Base-by-base conservation (phyloP, 2,888 invertebrate genomes). In the Colletes collaris region DNA sequence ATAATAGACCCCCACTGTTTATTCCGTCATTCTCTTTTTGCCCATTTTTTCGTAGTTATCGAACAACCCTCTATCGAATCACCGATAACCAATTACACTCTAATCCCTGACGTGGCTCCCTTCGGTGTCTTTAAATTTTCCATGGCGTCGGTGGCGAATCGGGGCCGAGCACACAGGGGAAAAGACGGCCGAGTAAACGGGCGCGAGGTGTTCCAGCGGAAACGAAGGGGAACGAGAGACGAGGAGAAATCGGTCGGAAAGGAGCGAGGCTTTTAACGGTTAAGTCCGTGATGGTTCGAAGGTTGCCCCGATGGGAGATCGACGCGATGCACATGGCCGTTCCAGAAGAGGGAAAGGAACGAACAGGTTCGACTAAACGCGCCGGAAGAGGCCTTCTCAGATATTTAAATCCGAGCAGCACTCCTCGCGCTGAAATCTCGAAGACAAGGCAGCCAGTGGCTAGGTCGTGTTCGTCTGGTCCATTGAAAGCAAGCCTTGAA, bases 331-430 rank as follows among this genome's bases (percentile, higher is more conserved):
- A 66, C 62, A 59, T 62, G 68, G 74, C 62, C 40, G 75, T 10
- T 10, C 16, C 35, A 13, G 55, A 2, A 55, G 63, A 56, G 53
- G 63, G 50, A 59, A 13, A 8, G 16, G 59, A 70, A 63, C 60
- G 74, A 66, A 72, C 71, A 75, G 66, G 77, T 79, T 74, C 77
- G 82, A 70, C 84, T 81, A 80, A 85, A 84, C 79, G 76, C 71
- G 63, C 40, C 58, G 72, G 79, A 49, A 73, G 77, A 69, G 66
- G 59, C 68, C 67, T 52, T 70, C 78, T 86, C 85, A 82, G 87
- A 89, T 89, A 90, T 89, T 89, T 90, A 89, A 89, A 89, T 89
- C 89, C 78, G 69, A 56, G 56, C 78, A 37, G 35, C 27, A 76
- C 53, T 84, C 82, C 70, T 85, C 81, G 84, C 87, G 46, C 73